A percentile compares a stretch with the other conserved stretches of the same genome.
Conservation (phyloP, 2,113 vertebrate genomes). For the Capricornis sumatraensis region DNA sequence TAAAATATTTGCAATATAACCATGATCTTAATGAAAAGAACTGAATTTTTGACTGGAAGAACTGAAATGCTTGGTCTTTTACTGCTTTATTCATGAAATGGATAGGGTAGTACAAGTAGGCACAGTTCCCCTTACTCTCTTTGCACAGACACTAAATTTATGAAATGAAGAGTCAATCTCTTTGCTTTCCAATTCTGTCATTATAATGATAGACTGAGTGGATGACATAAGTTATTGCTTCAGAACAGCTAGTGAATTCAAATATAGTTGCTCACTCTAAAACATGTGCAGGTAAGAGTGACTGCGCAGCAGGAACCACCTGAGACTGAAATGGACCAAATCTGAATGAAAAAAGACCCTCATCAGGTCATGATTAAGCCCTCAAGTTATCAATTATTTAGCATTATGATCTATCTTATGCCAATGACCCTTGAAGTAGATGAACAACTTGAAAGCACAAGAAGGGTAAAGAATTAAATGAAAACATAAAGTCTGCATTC, state of each 20-base stretch:
- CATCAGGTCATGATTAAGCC: background rate
- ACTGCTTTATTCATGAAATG: constrained; percentile 24
- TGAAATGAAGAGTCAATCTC: background rate
- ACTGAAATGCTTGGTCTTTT: background rate
- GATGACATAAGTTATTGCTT: background rate
- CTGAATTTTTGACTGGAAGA: background rate
- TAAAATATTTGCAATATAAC: background rate
- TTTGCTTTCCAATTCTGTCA: background rate
- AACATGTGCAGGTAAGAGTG: background rate
- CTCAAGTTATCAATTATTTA: background rate
- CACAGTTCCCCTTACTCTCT: background rate
- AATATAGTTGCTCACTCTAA: background rate
- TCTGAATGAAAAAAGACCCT: background rate
- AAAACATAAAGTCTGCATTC: background rate
- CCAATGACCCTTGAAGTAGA: background rate
- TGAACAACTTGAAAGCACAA: constrained; percentile 1
- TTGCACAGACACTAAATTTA: background rate
- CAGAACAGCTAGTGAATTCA: background rate
- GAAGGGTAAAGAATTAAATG: background rate
- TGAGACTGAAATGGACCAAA: background rate
- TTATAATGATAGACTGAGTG: background rate
- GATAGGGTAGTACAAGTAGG: background rate
- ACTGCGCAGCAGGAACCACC: background rate
- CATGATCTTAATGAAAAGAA: background rate
- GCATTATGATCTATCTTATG: background rate